Conservation (phyloP, 2,888 invertebrate genomes). For the Plagodis dolabraria region DNA sequence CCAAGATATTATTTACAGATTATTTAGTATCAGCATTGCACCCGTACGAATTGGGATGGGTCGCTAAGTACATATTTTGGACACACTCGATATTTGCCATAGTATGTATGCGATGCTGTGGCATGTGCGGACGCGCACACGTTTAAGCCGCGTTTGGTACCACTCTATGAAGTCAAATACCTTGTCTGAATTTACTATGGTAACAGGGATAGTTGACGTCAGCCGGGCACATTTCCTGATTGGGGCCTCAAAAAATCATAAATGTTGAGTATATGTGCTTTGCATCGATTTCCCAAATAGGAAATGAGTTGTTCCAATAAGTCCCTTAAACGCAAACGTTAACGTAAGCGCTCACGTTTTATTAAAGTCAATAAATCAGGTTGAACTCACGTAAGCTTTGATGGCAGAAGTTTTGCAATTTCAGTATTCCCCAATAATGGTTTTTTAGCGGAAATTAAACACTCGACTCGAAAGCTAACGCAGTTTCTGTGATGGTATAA, state of each 20-base stretch:
- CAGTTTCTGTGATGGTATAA: slow-evolving; percentile 6
- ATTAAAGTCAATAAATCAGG: slow-evolving; percentile 49
- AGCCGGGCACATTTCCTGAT: too few relatives aligned
- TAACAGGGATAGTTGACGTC: too few relatives aligned
- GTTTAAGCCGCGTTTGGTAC: too few relatives aligned
- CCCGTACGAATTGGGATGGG: too few relatives aligned
- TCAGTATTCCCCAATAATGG: slow-evolving; percentile 62
- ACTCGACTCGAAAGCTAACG: slow-evolving; percentile 29
- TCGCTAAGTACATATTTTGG: too few relatives aligned
- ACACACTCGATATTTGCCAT: too few relatives aligned
- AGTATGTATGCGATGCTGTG: too few relatives aligned
- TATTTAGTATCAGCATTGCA: too few relatives aligned
- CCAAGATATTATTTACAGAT: too few relatives aligned
- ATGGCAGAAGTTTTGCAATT: slow-evolving; percentile 64
- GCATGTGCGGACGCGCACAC: too few relatives aligned
- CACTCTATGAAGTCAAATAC: too few relatives aligned
- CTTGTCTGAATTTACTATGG: too few relatives aligned
- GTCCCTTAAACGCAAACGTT: slow-evolving; percentile 16
- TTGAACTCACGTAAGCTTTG: slow-evolving; percentile 46
- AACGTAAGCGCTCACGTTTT: slow-evolving; percentile 43
- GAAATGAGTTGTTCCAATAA: slow-evolving; percentile 13
- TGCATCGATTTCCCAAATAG: slow-evolving; percentile 7
- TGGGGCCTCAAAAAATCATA: background rate
- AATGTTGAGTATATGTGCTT: background rate
- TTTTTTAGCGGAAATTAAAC: slow-evolving; percentile 66